Evolutionary conservation across 2,113 vertebrate genomes (phyloP).

Genomic region (Dryoscopus gambensis): DNA sequence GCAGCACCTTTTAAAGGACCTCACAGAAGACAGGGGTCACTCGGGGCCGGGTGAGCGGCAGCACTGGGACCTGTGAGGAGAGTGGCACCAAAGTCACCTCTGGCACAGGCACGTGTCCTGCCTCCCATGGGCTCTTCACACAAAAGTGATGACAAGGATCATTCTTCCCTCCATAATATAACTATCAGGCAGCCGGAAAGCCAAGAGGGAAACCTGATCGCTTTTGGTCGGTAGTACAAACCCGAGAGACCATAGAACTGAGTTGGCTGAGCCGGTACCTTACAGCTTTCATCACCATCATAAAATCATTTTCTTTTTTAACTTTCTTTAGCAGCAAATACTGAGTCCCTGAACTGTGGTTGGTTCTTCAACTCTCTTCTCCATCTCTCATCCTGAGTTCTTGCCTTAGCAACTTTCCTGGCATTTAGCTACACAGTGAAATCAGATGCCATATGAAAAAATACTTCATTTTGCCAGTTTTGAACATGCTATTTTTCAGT

Average conservation of each 20-base stretch:
- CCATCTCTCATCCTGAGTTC: neutral
- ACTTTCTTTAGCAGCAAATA: neutral
- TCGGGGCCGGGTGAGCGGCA: neutral
- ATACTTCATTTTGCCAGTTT: neutral
- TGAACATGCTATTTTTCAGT: neutral
- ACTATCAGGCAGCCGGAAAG: neutral
- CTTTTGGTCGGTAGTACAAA: neutral
- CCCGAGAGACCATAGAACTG: neutral
- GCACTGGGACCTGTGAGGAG: rapidly evolving
- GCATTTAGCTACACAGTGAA: neutral
- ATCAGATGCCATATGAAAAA: neutral
- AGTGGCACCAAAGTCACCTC: neutral
- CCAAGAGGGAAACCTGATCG: neutral
- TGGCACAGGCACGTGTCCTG: neutral
- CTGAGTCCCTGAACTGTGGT: neutral
- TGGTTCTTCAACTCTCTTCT: neutral
- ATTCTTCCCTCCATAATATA: neutral
- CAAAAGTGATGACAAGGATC: neutral
- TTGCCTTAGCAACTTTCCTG: neutral
- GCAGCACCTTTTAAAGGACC: neutral
- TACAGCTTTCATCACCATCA: neutral
- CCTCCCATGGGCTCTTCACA: rapidly evolving
- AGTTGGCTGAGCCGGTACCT: neutral
- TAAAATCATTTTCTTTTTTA: neutral
- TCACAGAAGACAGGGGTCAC: neutral